Evolutionary conservation across 2,797 vertebrate genomes (phyloP).

Genomic region (Poecilia velifera): DNA sequence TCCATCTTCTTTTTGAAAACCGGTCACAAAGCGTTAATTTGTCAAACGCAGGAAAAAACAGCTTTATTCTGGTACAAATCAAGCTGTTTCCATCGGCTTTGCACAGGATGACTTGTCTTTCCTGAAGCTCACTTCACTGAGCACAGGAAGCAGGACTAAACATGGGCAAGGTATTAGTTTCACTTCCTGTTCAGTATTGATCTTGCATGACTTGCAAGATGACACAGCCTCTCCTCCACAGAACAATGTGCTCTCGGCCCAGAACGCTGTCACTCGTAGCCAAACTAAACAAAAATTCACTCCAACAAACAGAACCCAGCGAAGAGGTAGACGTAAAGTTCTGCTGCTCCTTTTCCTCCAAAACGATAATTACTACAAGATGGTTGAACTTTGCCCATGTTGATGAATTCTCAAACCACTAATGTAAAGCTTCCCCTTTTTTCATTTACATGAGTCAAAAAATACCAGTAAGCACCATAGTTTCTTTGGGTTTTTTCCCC

Average conservation of each 20-base stretch:
- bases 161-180: constrained; percentile 29
- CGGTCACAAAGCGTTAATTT: background rate
- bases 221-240: constrained; percentile 6
- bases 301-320: constrained; percentile 33
- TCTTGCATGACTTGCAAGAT: constrained; percentile 11
- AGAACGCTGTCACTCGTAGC: background rate
- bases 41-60: background rate
- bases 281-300: constrained; percentile 46
- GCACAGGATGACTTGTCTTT: background rate
- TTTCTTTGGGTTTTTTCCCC: background rate
- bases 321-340: constrained; percentile 5
- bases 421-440: constrained; percentile 25
- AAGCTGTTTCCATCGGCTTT: background rate
- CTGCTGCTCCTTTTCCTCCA: constrained; percentile 31
- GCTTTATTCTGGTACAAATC: background rate
- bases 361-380: constrained; percentile 75
- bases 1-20: background rate
- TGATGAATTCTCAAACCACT: constrained; percentile 52
- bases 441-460: constrained; percentile 3
- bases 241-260: constrained; percentile 24
- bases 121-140: background rate
- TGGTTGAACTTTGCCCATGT: constrained; percentile 65
- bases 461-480: background rate
- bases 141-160: constrained; percentile 30
- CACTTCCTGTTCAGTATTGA: constrained; percentile 52